These are phyloP conservation scores for Bugulina stolonifera DNA, from an alignment of 2,888 invertebrate species.

Conservation along the genomic window DNA sequence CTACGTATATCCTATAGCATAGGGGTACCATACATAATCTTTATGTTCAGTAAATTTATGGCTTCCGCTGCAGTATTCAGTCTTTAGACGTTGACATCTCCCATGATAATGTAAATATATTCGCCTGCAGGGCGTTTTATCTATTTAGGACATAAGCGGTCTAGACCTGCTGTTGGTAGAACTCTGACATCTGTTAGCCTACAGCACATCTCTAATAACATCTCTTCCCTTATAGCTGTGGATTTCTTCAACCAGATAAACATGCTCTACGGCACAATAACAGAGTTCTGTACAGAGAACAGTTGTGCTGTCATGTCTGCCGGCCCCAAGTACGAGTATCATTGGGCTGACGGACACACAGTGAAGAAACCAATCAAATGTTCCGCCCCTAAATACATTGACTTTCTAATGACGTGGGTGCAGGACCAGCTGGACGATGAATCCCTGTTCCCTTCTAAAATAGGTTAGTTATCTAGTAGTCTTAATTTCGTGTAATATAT, in stretches of 20 bases:
- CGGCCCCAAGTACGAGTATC: constrained; percentile 98
- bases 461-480: too few species aligned
- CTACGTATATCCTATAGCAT: too few species aligned
- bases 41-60: too few species aligned
- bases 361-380: constrained; percentile 97
- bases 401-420: constrained; percentile 99
- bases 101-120: too few species aligned
- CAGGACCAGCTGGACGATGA: constrained; percentile 99
- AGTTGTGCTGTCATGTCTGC: constrained; percentile 98
- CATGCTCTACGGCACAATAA: constrained; percentile 98
- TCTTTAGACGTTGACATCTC: too few species aligned
- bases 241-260: constrained; percentile 99
- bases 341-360: constrained; percentile 98
- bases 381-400: constrained; percentile 97
- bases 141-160: too few species aligned
- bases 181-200: background rate
- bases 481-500: too few species aligned
- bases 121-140: too few species aligned
- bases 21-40: too few species aligned
- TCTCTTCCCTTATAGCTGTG: constrained; percentile 67
- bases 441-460: constrained; percentile 94
- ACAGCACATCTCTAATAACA: background rate
- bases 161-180: too few species aligned
- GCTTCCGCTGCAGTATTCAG: too few species aligned
- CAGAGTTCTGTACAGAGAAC: constrained; percentile 98